Percentiles rank a stretch among this genome's conserved stretches.
These are phyloP conservation scores for Periphyllus acericola DNA, from an alignment of 2,888 invertebrate genomes.

Conservation along the genomic window DNA sequence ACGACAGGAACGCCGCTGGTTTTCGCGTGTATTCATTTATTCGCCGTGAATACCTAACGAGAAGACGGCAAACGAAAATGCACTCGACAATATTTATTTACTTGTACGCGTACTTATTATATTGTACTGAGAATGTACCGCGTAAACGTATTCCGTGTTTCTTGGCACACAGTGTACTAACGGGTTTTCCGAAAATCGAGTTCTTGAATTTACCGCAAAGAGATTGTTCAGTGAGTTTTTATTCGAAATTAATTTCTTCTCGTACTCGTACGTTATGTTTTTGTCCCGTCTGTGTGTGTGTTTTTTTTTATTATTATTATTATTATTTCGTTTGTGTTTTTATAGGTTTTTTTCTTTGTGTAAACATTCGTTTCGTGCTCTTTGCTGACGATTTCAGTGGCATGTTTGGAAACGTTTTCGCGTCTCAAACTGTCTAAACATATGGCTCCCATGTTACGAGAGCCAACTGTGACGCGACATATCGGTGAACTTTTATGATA, in stretches of 20 bases:
- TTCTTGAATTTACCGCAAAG: slow-evolving; percentile 9
- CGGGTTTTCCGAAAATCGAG: slow-evolving; percentile 29
- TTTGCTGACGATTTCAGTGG: background rate
- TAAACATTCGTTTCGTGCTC: too few species aligned
- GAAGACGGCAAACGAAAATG: background rate
- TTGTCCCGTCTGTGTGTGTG: background rate
- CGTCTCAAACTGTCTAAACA: background rate
- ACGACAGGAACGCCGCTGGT: background rate
- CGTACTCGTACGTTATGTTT: background rate
- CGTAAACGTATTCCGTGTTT: background rate
- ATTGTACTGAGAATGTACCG: too few species aligned
- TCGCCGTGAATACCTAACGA: background rate
- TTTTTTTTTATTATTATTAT: background rate
- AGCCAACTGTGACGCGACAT: background rate
- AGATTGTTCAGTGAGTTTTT: background rate
- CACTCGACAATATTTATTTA: too few species aligned
- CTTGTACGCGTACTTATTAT: too few species aligned
- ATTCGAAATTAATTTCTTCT: background rate
- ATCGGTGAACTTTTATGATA: background rate
- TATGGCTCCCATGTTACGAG: background rate
- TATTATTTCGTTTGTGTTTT: too few species aligned
- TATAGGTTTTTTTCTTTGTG: too few species aligned
- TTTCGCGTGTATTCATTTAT: background rate
- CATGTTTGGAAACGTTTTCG: background rate
- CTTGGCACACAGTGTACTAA: background rate